phyloP scores from a whole-genome alignment of 2,888 invertebrate genomes.

The Lacanobia wlatinum region DNA sequence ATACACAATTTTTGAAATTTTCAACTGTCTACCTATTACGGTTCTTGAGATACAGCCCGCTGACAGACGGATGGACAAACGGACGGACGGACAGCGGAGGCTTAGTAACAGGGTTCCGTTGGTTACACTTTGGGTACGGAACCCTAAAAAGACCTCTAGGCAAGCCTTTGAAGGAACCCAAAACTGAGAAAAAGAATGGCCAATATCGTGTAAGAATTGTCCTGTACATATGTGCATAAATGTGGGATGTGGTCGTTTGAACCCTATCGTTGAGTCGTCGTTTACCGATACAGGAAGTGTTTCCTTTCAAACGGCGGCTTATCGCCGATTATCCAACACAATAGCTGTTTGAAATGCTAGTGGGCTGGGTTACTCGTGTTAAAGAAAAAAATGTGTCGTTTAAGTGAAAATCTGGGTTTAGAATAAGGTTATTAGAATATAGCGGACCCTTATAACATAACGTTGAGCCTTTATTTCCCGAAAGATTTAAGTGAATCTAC shows the following conservation, averaged over 20 bases:
- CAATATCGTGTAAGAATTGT: background rate
- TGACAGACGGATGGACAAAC: too few relatives aligned
- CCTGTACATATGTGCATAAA: constrained; percentile 20
- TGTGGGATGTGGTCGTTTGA: constrained; percentile 1
- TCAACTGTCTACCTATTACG: too few relatives aligned
- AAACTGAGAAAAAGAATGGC: background rate
- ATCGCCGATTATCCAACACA: constrained; percentile 43
- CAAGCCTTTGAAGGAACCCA: background rate
- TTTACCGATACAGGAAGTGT: constrained; percentile 34
- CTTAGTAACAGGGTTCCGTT: too few relatives aligned
- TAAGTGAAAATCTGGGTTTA: background rate
- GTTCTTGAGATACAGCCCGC: too few relatives aligned
- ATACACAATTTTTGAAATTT: too few relatives aligned
- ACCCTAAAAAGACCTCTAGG: too few relatives aligned
- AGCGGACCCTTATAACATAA: too few relatives aligned
- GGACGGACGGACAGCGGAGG: too few relatives aligned
- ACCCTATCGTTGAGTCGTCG: constrained; percentile 44
- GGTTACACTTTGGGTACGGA: too few relatives aligned
- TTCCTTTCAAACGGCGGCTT: constrained; percentile 26
- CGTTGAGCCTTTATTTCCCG: background rate
- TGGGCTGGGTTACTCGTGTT: background rate
- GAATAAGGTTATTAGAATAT: background rate
- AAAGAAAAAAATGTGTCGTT: background rate
- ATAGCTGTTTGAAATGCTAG: constrained; percentile 22
- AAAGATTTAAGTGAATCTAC: too few relatives aligned